A percentile compares a stretch with the other conserved stretches of the same genome.
phyloP scores from a whole-genome alignment of 2,888 invertebrate genomes.

The Drosophila austrosaltans region DNA sequence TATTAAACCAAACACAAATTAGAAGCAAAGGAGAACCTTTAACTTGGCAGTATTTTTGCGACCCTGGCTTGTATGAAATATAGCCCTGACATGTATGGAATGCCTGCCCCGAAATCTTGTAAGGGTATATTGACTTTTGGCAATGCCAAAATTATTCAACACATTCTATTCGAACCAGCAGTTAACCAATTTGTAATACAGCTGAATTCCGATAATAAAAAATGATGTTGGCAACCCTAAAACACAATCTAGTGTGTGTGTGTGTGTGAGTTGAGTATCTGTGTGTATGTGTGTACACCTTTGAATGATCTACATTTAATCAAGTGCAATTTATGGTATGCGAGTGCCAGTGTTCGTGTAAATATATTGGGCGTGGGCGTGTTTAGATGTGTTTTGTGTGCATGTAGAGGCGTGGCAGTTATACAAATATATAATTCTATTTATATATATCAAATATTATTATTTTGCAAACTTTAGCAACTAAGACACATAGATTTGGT shows the following conservation, averaged over 20 bases:
- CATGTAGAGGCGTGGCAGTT: constrained; percentile 50
- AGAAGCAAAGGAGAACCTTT: too few species aligned
- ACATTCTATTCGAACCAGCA: neutral
- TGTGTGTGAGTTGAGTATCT: constrained; percentile 24
- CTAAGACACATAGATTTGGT: constrained; percentile 66
- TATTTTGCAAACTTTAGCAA: constrained; percentile 66
- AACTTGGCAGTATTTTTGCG: too few species aligned
- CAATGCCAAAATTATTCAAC: neutral
- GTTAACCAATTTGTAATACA: neutral
- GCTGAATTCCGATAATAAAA: too few species aligned
- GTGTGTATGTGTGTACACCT: constrained; percentile 11
- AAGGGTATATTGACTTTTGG: neutral
- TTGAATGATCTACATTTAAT: neutral
- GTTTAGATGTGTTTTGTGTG: constrained; percentile 28
- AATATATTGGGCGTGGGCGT: neutral
- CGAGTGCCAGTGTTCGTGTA: constrained; percentile 12
- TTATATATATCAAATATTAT: constrained; percentile 35
- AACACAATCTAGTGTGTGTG: constrained; percentile 18
- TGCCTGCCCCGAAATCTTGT: neutral
- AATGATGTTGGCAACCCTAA: constrained; percentile 6
- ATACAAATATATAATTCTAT: constrained; percentile 39
- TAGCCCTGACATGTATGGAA: too few species aligned
- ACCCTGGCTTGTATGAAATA: too few species aligned
- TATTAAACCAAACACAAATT: too few species aligned
- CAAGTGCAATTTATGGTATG: constrained; percentile 20